Conservation (phyloP, 1,140 invertebrate genomes). For the Ruditapes philippinarum region DNA sequence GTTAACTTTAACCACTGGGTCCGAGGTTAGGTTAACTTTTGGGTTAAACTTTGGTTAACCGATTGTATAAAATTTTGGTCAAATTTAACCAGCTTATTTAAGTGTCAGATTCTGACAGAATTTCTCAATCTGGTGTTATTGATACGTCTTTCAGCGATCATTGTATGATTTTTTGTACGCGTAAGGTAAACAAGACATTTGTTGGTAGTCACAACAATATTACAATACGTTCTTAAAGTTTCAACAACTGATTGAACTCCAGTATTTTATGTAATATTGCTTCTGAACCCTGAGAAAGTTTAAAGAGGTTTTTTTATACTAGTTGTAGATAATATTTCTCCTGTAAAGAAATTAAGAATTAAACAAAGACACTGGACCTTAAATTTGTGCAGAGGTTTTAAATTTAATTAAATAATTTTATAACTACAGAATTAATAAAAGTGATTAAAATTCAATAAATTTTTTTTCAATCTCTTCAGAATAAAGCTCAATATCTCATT, state of each 20-base stretch:
- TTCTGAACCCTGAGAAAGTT: conserved; percentile 7
- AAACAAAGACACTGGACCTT: conserved; percentile 28
- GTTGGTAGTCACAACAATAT: conserved; percentile 23
- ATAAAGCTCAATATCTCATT: conserved; percentile 41
- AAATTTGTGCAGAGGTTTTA: not conserved
- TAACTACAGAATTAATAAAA: conserved; percentile 20
- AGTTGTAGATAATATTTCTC: conserved; percentile 26
- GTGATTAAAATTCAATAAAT: conserved; percentile 26
- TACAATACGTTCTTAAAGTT: not conserved
- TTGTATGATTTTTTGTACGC: conserved; percentile 28
- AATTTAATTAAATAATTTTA: conserved; percentile 2
- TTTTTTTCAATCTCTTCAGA: conserved; percentile 8
- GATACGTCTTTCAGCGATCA: conserved; percentile 24
- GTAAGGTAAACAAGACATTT: not conserved
- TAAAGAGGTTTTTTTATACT: not conserved
- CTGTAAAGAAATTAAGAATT: conserved; percentile 29
- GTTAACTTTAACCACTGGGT: too few species aligned
- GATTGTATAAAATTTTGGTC: too few species aligned
- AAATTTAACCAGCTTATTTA: not conserved
- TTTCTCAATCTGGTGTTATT: conserved; percentile 25
- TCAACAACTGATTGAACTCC: not conserved
- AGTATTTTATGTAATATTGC: too few species aligned
- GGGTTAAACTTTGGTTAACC: too few species aligned
- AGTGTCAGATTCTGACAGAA: not conserved
- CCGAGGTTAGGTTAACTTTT: too few species aligned